Evolutionary conservation across 2,113 vertebrate species (phyloP).

Genomic region (Thunnus maccoyii): DNA sequence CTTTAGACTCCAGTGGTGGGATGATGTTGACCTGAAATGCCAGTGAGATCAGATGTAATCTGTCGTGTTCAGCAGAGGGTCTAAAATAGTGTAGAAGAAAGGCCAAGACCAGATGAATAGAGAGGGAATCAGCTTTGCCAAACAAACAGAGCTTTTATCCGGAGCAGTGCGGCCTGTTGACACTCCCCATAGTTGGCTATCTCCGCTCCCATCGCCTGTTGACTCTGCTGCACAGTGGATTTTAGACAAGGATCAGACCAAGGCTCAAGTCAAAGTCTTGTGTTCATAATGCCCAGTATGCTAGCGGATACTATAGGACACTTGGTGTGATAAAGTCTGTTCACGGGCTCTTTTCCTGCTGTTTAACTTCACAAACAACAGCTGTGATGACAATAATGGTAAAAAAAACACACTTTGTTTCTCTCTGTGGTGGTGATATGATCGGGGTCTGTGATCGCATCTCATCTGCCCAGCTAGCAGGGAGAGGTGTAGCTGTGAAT

Average conservation of each 20-base stretch:
- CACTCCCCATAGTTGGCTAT: conserved; percentile 68
- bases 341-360: conserved; percentile 37
- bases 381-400: conserved; percentile 30
- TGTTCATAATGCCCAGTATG: conserved; percentile 75
- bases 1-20: conserved; percentile 41
- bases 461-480: conserved; percentile 33
- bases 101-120: conserved; percentile 67
- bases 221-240: conserved; percentile 74
- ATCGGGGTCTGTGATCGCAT: conserved; percentile 41
- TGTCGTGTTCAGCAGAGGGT: conserved; percentile 51
- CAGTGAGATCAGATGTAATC: conserved; percentile 70
- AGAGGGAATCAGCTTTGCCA: conserved; percentile 65
- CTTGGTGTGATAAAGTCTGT: conserved; percentile 58
- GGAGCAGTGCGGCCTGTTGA: conserved; percentile 65
- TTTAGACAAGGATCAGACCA: conserved; percentile 78
- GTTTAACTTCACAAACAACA: conserved; percentile 69
- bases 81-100: conserved; percentile 63
- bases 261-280: conserved; percentile 72
- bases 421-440: conserved; percentile 33
- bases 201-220: conserved; percentile 70
- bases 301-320: conserved; percentile 44
- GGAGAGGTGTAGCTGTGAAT: conserved; percentile 22
- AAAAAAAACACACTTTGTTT: conserved; percentile 24
- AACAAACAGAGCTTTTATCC: conserved; percentile 76
- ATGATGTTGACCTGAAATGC: conserved; percentile 71